Conservation (phyloP, 2,797 vertebrate genomes). For the Kryptolebias ocellatus region DNA sequence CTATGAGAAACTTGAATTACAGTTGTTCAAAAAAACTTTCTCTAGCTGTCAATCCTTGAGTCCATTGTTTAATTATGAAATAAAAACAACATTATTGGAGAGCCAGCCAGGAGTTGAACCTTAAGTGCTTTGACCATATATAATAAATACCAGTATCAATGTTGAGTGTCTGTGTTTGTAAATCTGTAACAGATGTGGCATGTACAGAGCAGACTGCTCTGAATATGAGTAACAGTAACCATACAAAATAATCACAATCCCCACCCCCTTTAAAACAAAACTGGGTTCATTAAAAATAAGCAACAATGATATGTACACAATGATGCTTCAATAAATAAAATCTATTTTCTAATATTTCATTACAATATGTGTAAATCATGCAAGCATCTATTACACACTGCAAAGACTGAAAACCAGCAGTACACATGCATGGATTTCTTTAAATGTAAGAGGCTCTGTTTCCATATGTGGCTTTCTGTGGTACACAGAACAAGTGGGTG, state of each 20-base stretch:
- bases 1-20: too few species aligned
- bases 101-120: too few species aligned
- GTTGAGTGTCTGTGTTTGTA: neutral
- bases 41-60: too few species aligned
- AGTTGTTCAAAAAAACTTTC: too few species aligned
- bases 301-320: neutral
- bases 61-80: too few species aligned
- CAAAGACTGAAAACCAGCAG: neutral
- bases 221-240: neutral
- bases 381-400: neutral
- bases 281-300: neutral
- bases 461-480: neutral
- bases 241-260: neutral
- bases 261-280: neutral
- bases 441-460: neutral
- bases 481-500: neutral
- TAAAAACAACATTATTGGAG: too few species aligned
- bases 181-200: neutral
- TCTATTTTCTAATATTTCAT: neutral
- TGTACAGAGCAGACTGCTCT: neutral
- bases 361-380: neutral
- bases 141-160: neutral
- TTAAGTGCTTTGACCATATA: too few species aligned
- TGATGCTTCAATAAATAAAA: neutral
- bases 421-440: neutral